Evolutionary conservation across 2,797 vertebrate genomes (phyloP), one percentile per base, ranked within the genome.

Genomic region (Poecilia picta): DNA sequence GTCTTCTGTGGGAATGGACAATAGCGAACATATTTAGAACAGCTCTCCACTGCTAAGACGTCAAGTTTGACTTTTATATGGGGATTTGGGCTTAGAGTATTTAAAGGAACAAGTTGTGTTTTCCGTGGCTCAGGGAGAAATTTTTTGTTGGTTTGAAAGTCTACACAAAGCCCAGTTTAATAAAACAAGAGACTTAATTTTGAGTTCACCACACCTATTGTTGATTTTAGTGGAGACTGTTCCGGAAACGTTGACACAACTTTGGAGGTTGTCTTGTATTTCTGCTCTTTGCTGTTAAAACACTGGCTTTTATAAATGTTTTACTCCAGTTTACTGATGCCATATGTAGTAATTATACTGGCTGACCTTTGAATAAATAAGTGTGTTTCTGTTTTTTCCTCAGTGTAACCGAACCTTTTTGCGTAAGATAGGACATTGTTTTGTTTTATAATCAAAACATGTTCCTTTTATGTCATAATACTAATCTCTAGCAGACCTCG

Each of bases 1-100:
- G 77, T 84, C 77, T 77, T 75, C 89, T 90, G 79, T 85, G 87
- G 89, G 81, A 66, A 76, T 75, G 77, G 83, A 84, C 57, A 73
- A 68, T 51, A 74, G 55, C 59, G 39, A 77, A 79, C 75, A 59
- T 15, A 25, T 31, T 15, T 31, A 36, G 15, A 36, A 64, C 62
- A 39, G 36, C 36, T 41, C 36, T 68, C 23, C 25, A 39, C 23
- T 53, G 20, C 23, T 53, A 53, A 10, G 51, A 25, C 1, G 8
- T 10, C 0, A 25, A 53, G 51, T 53, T 53, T 25, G 51, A 53
- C 51, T 53, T 51, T 51, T 25, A 51, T 8, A 23, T 8, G 23
- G 20, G 20, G 49, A 51, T 51, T 51, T 51, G 23, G 49, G 49
- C 49, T 31, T 59, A 59, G 33, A 6, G 18, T 25, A 23, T 68